A percentile compares a stretch with the other conserved stretches of the same genome.
phyloP scores from a whole-genome alignment of 2,113 vertebrate genomes.

The Oryzias celebensis region DNA sequence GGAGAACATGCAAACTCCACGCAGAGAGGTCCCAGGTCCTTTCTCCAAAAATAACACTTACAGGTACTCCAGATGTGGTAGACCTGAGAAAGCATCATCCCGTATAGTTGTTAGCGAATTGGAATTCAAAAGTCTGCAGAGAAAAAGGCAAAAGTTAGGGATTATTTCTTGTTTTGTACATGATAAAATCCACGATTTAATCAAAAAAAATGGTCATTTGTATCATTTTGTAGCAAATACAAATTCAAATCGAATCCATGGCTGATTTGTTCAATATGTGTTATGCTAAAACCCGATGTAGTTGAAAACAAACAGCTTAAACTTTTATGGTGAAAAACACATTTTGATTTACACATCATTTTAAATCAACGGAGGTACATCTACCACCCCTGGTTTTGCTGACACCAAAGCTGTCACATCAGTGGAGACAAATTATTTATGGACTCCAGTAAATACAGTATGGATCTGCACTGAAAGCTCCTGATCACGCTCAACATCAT shows the following conservation, averaged over 20 bases:
- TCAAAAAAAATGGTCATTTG: no score
- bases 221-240: no score
- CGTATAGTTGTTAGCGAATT: conserved; percentile 91
- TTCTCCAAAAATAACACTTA: conserved; percentile 71
- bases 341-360: not conserved
- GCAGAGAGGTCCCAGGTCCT: no score
- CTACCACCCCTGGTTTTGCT: conserved; percentile 45
- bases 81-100: conserved; percentile 95
- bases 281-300: no score
- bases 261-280: no score
- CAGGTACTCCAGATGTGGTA: conserved; percentile 96
- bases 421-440: conserved; percentile 17
- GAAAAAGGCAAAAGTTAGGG: conserved; percentile 1
- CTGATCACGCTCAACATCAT: conserved; percentile 1
- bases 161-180: no score
- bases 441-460: conserved; percentile 1
- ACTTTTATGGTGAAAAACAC: not conserved
- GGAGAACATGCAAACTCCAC: no score
- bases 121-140: conserved; percentile 92
- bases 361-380: not conserved
- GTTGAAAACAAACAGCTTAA: not conserved
- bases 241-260: no score
- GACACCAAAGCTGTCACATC: conserved; percentile 20
- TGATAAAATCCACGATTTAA: no score
- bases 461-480: conserved; percentile 1